A percentile compares a stretch with the other conserved stretches of the same genome.
phyloP scores from a whole-genome alignment of 2,113 vertebrate species.

The Oryctolagus cuniculus region DNA sequence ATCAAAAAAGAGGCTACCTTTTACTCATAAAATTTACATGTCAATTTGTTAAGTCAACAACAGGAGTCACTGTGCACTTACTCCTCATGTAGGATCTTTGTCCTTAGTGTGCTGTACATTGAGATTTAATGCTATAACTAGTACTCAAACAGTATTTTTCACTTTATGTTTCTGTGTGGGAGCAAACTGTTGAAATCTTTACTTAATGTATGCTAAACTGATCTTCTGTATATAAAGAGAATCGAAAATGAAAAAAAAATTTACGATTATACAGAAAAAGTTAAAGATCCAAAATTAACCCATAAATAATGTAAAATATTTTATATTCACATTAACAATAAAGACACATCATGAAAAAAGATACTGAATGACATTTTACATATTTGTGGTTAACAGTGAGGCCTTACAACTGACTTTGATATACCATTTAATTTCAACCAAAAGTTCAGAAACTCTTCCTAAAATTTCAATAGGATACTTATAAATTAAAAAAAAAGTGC shows the following conservation, averaged over 20 bases:
- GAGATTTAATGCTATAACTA: no score
- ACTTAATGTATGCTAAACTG: no score
- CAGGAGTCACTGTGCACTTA: no score
- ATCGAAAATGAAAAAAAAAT: no score
- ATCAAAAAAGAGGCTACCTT: conserved; percentile 35
- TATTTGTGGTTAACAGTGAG: not conserved
- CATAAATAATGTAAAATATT: not conserved
- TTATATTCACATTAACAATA: conserved; percentile 39
- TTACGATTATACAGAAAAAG: not conserved
- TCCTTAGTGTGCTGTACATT: no score
- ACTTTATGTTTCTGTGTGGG: no score
- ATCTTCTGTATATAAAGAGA: no score
- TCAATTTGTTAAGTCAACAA: no score
- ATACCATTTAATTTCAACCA: not conserved
- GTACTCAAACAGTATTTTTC: no score
- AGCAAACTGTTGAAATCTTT: no score
- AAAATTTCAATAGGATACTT: conserved; percentile 50
- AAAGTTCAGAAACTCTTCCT: not conserved
- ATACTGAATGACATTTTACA: not conserved
- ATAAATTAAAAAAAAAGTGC: conserved; percentile 2
- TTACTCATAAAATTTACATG: conserved; percentile 46
- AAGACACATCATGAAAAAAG: not conserved
- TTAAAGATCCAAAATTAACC: conserved; percentile 1
- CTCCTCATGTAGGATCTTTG: no score
- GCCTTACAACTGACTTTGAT: not conserved